Percentiles rank a stretch among this genome's conserved stretches.
Conservation (phyloP, 1,140 invertebrate species). For the Palaemon carinicauda region DNA sequence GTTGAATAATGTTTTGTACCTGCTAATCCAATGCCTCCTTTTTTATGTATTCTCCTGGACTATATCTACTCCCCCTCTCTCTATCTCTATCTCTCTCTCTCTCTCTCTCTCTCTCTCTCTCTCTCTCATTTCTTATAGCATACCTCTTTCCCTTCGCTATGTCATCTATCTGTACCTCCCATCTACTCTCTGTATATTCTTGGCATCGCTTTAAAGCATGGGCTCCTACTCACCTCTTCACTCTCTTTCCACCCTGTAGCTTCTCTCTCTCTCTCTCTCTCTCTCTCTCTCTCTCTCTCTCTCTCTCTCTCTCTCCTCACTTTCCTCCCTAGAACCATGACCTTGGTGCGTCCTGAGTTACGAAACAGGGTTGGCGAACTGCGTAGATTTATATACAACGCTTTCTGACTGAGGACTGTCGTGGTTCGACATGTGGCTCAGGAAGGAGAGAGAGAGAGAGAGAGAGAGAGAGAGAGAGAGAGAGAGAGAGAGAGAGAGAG, state of each 20-base stretch:
- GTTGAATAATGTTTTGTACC: too few relatives aligned
- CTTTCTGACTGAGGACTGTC: neutral
- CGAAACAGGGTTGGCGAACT: neutral
- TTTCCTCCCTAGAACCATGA: neutral
- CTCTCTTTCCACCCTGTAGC: too few relatives aligned
- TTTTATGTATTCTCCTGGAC: too few relatives aligned
- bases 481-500: neutral
- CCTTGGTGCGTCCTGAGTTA: neutral
- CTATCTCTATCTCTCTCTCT: neutral
- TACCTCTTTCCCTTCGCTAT: neutral
- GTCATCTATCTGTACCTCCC: neutral
- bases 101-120: constrained; percentile 14
- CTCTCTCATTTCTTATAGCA: neutral
- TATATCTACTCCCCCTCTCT: neutral
- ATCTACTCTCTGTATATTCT: too few relatives aligned
- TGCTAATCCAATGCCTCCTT: too few relatives aligned
- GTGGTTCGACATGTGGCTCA: neutral
- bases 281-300: neutral
- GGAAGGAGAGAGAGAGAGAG: neutral
- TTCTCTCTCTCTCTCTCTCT: neutral
- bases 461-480: too few relatives aligned
- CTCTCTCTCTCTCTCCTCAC: neutral
- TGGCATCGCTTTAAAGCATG: too few relatives aligned
- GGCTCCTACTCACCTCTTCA: too few relatives aligned
- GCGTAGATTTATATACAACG: neutral